Base-by-base conservation (phyloP, 1,140 invertebrate genomes). In the Elysia chlorotica region DNA sequence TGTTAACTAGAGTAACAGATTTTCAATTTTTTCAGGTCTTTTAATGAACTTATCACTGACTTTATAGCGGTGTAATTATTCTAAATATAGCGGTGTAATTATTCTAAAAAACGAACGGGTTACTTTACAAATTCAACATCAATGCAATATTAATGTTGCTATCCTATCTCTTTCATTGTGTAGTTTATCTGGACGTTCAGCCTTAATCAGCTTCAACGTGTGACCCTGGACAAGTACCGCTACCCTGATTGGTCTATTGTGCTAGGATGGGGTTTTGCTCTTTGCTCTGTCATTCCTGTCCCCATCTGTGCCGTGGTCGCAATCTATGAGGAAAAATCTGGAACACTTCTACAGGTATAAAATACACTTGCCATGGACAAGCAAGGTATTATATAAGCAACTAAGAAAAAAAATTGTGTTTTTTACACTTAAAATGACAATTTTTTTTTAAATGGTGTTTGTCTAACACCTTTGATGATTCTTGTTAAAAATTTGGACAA, bases 191-290 rank as follows among this genome's bases (percentile, higher is more conserved):
- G 56, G 56, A 6, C 25, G 56, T 19, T 59, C 17, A 59, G 28
- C 25, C 6, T 59, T 10, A 59, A 10, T 25, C 41, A 48, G 41
- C 41, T 48, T 10, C 70, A 74, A 5, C 83, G 83, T 3, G 81
- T 82, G 0, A 78, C 79, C 10, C 85, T 86, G 57, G 85, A 82
- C 31, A 61, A 79, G 21, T 85, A 87, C 63, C 28, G 78, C 30
- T 87, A 82, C 68, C 86, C 86, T 2, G 35, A n/a, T 23, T 87
- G 87, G 85, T 82, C 85, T n/a, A 82, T 85, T 33, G 73, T 66
- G 10, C 33, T 87, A 38, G 87, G 87, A 25, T 87, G 84, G 85
- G 41, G 67, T 10, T 61, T 81, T 3, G 79, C 75, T 25, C 19
- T 79, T 1, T 68, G 73, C 10, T 80, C 80, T 28, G 41, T 81